Conservation (phyloP, 2,113 vertebrate genomes). For the Microtus pennsylvanicus region DNA sequence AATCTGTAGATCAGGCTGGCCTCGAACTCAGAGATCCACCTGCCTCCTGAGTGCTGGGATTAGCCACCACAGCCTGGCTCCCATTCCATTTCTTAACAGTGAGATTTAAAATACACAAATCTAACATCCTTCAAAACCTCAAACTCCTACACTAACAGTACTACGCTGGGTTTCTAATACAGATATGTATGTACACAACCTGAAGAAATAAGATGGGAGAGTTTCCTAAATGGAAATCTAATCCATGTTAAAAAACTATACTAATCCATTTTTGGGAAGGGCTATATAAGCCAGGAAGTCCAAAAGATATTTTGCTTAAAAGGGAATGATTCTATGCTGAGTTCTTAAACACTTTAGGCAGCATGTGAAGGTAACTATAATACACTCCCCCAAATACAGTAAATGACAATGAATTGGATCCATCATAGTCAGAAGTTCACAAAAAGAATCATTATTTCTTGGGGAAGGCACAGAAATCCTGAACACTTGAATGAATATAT, state of each 20-base stretch:
- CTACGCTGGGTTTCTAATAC: not conserved
- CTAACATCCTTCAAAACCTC: not conserved
- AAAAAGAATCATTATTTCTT: not conserved
- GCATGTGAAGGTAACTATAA: not conserved
- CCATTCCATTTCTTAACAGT: not conserved
- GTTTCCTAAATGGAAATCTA: not conserved
- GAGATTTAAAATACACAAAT: not conserved
- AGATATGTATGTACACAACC: not conserved
- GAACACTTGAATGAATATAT: not conserved
- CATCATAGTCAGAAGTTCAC: constrained; percentile 10
- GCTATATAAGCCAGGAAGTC: not conserved
- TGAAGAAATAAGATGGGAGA: constrained; percentile 1
- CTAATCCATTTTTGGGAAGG: not conserved
- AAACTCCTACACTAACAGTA: not conserved
- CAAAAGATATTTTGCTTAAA: not conserved
- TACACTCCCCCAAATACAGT: not conserved
- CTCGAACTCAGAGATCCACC: not conserved
- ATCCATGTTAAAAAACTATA: constrained; percentile 30
- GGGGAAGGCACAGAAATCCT: not conserved
- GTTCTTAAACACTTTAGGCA: constrained; percentile 11
- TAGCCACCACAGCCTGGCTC: not conserved
- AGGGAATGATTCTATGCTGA: not conserved
- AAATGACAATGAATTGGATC: not conserved
- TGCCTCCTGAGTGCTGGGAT: not conserved
- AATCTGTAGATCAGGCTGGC: not conserved